Percentiles rank a stretch among this genome's conserved stretches.
phyloP scores from a whole-genome alignment of 1,140 invertebrate genomes.

The Drosophila equinoxialis region DNA sequence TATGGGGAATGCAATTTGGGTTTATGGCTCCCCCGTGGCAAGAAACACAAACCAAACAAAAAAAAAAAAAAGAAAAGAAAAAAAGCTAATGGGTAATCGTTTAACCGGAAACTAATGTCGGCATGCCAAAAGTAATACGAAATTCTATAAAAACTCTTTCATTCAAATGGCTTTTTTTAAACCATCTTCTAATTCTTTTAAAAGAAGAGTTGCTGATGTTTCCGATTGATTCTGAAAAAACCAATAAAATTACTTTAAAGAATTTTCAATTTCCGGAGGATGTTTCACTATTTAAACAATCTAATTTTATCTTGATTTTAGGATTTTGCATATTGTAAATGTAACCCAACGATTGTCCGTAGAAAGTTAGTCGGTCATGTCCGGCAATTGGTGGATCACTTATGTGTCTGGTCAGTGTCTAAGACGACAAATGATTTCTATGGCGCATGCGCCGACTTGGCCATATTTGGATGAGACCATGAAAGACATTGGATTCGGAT shows the following conservation, averaged over 20 bases:
- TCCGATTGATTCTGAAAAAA: too few species aligned
- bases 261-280: background rate
- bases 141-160: too few species aligned
- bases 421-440: background rate
- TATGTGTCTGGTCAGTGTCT: constrained; percentile 12
- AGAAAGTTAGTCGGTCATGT: background rate
- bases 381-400: background rate
- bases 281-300: too few species aligned
- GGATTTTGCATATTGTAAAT: too few species aligned
- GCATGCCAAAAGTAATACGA: background rate
- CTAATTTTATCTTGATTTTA: too few species aligned
- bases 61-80: background rate
- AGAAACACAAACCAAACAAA: constrained; percentile 21
- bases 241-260: background rate
- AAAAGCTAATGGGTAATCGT: background rate
- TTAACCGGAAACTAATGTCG: background rate
- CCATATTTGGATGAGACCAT: constrained; percentile 21
- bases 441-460: constrained; percentile 62
- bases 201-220: too few species aligned
- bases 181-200: too few species aligned
- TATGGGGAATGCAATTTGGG: constrained; percentile 70
- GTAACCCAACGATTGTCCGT: background rate
- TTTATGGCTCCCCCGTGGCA: constrained; percentile 50
- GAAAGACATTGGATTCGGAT: constrained; percentile 22
- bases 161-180: too few species aligned